A percentile compares a stretch with the other conserved stretches of the same genome.
Conservation (phyloP, 2,113 vertebrate genomes). For the Dissostichus mawsoni region DNA sequence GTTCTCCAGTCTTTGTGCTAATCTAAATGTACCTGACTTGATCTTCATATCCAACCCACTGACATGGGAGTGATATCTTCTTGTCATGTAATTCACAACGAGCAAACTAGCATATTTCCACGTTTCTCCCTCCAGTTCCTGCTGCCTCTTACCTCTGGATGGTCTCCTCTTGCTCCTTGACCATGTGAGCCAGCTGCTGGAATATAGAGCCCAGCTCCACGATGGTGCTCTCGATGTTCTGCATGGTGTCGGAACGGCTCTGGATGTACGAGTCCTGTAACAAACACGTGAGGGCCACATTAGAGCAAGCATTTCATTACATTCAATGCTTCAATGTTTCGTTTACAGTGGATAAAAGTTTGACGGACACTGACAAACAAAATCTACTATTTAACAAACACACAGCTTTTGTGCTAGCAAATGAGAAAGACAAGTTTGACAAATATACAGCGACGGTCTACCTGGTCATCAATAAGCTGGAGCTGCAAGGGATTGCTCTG, state of each 20-base stretch:
- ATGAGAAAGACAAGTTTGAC: not conserved
- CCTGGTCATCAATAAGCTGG: slow-evolving; percentile 94
- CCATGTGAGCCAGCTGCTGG: slow-evolving; percentile 94
- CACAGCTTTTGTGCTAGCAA: not conserved
- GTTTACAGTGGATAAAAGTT: not conserved
- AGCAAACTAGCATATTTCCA: not conserved
- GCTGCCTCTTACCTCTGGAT: slow-evolving; percentile 87
- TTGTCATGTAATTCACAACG: not conserved
- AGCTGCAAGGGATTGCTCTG: slow-evolving; percentile 89
- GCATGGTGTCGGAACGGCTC: slow-evolving; percentile 93
- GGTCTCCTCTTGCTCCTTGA: slow-evolving; percentile 95
- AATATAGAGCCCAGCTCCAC: slow-evolving; percentile 95
- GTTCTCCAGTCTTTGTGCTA: not conserved
- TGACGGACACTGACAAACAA: not conserved
- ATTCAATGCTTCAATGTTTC: not conserved
- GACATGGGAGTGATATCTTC: not conserved
- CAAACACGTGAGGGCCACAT: not conserved
- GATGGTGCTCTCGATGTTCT: slow-evolving; percentile 95
- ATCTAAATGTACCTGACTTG: not conserved
- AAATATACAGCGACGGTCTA: slow-evolving; percentile 48
- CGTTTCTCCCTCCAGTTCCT: not conserved
- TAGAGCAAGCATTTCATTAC: not conserved
- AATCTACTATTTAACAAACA: not conserved
- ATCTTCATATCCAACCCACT: not conserved
- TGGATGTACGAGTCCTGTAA: slow-evolving; percentile 93